phyloP scores from a whole-genome alignment of 2,888 invertebrate genomes.

The Eledona agricola region DNA sequence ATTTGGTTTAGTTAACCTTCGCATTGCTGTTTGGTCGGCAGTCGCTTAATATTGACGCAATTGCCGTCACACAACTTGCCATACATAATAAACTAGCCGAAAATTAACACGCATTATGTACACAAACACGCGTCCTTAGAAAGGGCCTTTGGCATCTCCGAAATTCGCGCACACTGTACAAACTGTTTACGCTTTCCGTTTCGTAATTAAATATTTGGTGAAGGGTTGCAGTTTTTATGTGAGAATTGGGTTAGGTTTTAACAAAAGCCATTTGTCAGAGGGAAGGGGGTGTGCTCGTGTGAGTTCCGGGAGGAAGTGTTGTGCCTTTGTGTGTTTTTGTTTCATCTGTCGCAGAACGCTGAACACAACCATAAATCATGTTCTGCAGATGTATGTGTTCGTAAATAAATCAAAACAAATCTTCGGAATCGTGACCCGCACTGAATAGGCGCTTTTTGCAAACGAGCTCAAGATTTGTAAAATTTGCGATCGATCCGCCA shows the following conservation, averaged over 20 bases:
- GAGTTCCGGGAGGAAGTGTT: slow-evolving; percentile 32
- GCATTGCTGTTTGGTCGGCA: not conserved
- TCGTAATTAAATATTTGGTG: slow-evolving; percentile 34
- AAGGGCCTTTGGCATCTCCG: slow-evolving; percentile 1
- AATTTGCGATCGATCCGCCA: too few species aligned
- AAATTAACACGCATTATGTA: slow-evolving; percentile 30
- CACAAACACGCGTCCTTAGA: too few species aligned
- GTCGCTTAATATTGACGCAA: not conserved
- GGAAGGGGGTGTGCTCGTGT: slow-evolving; percentile 22
- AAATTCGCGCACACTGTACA: slow-evolving; percentile 26
- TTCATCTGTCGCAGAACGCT: slow-evolving; percentile 33
- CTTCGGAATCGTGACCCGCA: slow-evolving; percentile 12
- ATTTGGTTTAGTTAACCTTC: too few species aligned
- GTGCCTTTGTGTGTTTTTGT: slow-evolving; percentile 35
- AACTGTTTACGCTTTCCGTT: slow-evolving; percentile 33
- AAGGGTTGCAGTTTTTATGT: slow-evolving; percentile 32
- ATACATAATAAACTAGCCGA: slow-evolving; percentile 11
- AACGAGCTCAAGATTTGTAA: slow-evolving; percentile 12
- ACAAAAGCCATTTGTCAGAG: slow-evolving; percentile 38
- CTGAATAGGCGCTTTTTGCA: slow-evolving; percentile 20
- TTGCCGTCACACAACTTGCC: slow-evolving; percentile 4
- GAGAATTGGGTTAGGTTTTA: slow-evolving; percentile 35
- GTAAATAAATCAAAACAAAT: slow-evolving; percentile 35
- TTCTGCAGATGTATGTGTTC: slow-evolving; percentile 34
- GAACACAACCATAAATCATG: slow-evolving; percentile 33